Conservation (phyloP, 1,140 invertebrate species). For the Carcinoscorpius rotundicauda region DNA sequence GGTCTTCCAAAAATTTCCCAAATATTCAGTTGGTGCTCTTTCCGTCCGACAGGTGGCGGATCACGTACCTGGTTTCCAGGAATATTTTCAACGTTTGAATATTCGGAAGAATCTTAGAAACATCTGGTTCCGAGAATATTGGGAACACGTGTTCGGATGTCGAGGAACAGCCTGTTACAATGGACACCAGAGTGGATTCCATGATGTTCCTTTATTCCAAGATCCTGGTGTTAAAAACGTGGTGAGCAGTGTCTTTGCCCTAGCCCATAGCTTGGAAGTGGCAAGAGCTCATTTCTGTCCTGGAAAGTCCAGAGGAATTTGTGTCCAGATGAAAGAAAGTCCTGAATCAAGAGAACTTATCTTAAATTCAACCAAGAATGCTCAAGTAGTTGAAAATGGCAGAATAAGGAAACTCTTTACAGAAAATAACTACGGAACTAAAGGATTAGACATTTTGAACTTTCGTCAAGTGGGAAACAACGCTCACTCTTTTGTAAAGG, state of each 20-base stretch:
- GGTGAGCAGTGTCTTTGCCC: conserved; percentile 31
- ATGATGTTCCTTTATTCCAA: conserved; percentile 19
- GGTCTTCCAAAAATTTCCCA: conserved; percentile 21
- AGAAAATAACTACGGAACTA: conserved; percentile 17
- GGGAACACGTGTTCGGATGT: conserved; percentile 27
- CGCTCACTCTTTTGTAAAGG: conserved; percentile 15
- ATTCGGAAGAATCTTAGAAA: conserved; percentile 26
- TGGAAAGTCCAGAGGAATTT: conserved; percentile 26
- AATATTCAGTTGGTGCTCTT: conserved; percentile 23
- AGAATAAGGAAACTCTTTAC: conserved; percentile 22
- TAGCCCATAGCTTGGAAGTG: conserved; percentile 28
- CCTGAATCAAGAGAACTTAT: conserved; percentile 21
- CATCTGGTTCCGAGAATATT: conserved; percentile 30
- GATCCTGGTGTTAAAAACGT: conserved; percentile 31
- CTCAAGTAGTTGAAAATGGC: conserved; percentile 25
- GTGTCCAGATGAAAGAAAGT: conserved; percentile 22
- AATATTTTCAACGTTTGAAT: conserved; percentile 25
- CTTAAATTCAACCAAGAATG: conserved; percentile 25
- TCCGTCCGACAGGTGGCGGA: conserved; percentile 22
- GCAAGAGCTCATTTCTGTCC: conserved; percentile 29
- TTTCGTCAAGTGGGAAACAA: conserved; percentile 19
- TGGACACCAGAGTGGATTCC: conserved; percentile 1
- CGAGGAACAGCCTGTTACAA: conserved; percentile 24
- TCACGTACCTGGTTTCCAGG: conserved; percentile 22
- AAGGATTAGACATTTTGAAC: conserved; percentile 27